Evolutionary conservation across 2,797 vertebrate genomes (phyloP), one percentile per base, ranked within the genome.

Genomic region (Triplophysa bombifrons): DNA sequence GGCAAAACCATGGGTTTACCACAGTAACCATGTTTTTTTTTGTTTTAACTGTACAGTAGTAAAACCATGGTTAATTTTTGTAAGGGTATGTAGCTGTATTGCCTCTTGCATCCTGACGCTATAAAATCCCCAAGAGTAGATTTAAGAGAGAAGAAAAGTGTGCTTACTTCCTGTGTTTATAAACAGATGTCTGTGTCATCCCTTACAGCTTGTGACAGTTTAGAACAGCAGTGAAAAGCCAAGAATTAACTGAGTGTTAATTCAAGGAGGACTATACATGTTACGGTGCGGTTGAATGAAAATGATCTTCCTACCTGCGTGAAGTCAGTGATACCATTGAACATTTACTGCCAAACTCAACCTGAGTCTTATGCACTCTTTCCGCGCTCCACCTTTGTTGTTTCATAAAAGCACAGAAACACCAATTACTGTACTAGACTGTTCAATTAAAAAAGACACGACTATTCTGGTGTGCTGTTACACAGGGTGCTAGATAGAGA

Each of bases 181-280:
- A 80, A 72, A 80, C 78, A 80, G 51, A 80, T 19, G 70, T 72
- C 70, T 72, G 30, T 80, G 70, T 80, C 70, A 80, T 65, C 60
- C 72, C 41, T 80, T 67, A 80, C 70, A 66, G 70, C 51, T 80
- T 73, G 78, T 80, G 78, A 67, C 78, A 73, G 77, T 79, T 79
- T 64, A 79, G 69, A 60, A 72, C 60, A 72, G 50, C 70, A 56
- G 22, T 66, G 70, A 73, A 80, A 41, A 58, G 69, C 78, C 69
- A 73, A 80, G 70, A 66, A 80, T 50, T 48, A 63, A 58, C 50
- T 67, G 70, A 72, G 68, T 79, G 77, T 72, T 79, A 72, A 79
- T 72, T 55, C 60, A 66, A 79, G 60, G 17, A 66, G 70, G 70
- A 17, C 69, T 66, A 30, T 64, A 64, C 61, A 41, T 46, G 53